Base-by-base conservation (phyloP, 1,140 invertebrate genomes). In the Pteromalus puparum region DNA sequence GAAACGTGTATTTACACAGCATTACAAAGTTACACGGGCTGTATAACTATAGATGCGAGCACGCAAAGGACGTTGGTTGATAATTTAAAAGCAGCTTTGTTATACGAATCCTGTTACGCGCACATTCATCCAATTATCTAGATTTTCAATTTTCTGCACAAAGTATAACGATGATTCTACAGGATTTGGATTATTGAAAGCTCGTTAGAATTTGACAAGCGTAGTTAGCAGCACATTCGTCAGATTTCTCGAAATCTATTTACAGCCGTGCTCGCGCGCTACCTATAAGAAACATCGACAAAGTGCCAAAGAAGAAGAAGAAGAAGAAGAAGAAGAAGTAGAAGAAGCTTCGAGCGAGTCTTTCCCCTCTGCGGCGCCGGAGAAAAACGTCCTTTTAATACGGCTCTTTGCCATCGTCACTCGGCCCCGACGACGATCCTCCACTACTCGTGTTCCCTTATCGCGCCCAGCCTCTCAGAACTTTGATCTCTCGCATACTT, bases 401-500 rank as follows among this genome's bases (percentile, higher is more conserved):
- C 38, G 28, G 5, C 42, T 70, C 74, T 70, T 78, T 78, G 38
- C 21, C 74, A 70, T 80, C 46, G 15, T 83, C 42, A 26, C 26
- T 46, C 21, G 15, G 53, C 1, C 6, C 65, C 48, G 10, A n/a
- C 46, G 7, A 30, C 28, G 42, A 73, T 53, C 68, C 34, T 34
- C 68, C 34, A 61, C 80, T 53, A 61, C 68, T 75, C 24, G 53
- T 26, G 34, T 48, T 48, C 61, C 70, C 42, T 68, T 83, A 77
- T 83, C 82, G 34, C 78, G 78, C 75, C 78, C 61, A 28, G 84
- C 82, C 81, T 81, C 83, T 82, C 82, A 82, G 53, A 86, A 87
- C 85, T 88, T 89, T 87, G 88, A 88, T 87, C 88, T 87, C 80
- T 77, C 84, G 53, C 65, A 13, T 21, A 73, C 82, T 88, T 88